Percentiles rank a stretch among this genome's conserved stretches.
Conservation (phyloP, 2,888 invertebrate genomes). For the Xestia c-nigrum region DNA sequence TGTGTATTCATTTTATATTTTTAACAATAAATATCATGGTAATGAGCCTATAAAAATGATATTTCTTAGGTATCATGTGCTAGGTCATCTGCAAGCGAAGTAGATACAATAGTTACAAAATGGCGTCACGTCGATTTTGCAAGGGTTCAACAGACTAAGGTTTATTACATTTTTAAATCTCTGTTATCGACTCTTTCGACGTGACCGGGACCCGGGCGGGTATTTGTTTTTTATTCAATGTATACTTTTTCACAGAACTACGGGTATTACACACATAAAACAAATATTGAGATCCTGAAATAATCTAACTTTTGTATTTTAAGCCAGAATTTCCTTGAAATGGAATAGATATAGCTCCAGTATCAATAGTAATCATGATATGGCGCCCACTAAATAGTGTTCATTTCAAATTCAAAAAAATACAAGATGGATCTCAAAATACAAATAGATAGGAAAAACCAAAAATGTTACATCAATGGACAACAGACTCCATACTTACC, state of each 20-base stretch:
- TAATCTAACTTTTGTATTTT: no score
- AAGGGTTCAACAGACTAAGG: no score
- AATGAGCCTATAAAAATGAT: no score
- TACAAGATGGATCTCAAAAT: neutral
- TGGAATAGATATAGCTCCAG: neutral
- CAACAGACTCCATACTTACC: neutral
- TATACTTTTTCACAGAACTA: neutral
- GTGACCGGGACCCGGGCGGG: no score
- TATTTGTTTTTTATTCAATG: neutral
- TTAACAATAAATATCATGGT: no score
- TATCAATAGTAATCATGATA: neutral
- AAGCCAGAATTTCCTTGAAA: neutral
- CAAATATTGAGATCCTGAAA: neutral
- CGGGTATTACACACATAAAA: neutral
- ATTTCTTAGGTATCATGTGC: no score
- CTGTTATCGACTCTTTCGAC: conserved; percentile 1
- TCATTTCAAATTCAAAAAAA: neutral
- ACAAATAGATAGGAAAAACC: neutral
- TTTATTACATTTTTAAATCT: neutral
- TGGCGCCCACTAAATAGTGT: neutral
- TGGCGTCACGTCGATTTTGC: no score
- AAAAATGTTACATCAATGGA: neutral
- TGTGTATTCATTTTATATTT: no score
- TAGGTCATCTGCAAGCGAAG: no score
- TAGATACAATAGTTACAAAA: no score